Evolutionary conservation across 2,113 vertebrate genomes (phyloP).

Genomic region (Xyliphius kryptos): DNA sequence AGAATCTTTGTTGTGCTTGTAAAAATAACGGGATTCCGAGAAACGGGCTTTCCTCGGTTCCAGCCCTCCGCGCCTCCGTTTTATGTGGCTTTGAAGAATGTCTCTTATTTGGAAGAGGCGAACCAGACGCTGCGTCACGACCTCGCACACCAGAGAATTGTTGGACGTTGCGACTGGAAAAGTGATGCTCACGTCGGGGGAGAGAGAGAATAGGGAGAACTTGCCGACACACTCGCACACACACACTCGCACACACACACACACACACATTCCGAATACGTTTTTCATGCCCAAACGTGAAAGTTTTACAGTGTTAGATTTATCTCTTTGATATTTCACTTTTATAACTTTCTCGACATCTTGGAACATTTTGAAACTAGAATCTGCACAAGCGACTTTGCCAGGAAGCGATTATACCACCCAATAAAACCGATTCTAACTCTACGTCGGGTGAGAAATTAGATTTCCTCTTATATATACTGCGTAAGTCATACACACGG

Average conservation of each 20-base stretch:
- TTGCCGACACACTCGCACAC: slow-evolving; percentile 26
- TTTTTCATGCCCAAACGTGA: slow-evolving; percentile 2
- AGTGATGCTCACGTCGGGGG: slow-evolving; percentile 46
- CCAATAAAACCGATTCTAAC: slow-evolving; percentile 9
- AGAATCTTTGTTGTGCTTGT: slow-evolving; percentile 60
- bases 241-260: slow-evolving; percentile 13
- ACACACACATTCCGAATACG: slow-evolving; percentile 7
- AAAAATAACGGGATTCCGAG: slow-evolving; percentile 65
- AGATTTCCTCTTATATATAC: too few relatives aligned
- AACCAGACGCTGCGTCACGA: slow-evolving; percentile 49
- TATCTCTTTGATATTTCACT: too few relatives aligned
- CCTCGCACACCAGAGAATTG: slow-evolving; percentile 49
- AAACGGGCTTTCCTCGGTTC: slow-evolving; percentile 50
- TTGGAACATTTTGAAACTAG: slow-evolving; percentile 3
- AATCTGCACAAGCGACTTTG: not conserved
- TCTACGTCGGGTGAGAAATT: too few relatives aligned
- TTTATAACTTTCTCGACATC: slow-evolving; percentile 6
- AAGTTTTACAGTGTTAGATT: too few relatives aligned
- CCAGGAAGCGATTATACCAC: slow-evolving; percentile 10
- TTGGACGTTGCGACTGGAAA: slow-evolving; percentile 56
- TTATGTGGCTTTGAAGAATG: slow-evolving; percentile 59
- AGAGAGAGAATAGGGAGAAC: too few relatives aligned
- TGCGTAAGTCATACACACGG: too few relatives aligned
- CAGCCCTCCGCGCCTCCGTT: slow-evolving; percentile 48
- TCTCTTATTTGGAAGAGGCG: slow-evolving; percentile 49